phyloP scores from a whole-genome alignment of 2,888 invertebrate genomes.

The Scaptomyza parva region DNA sequence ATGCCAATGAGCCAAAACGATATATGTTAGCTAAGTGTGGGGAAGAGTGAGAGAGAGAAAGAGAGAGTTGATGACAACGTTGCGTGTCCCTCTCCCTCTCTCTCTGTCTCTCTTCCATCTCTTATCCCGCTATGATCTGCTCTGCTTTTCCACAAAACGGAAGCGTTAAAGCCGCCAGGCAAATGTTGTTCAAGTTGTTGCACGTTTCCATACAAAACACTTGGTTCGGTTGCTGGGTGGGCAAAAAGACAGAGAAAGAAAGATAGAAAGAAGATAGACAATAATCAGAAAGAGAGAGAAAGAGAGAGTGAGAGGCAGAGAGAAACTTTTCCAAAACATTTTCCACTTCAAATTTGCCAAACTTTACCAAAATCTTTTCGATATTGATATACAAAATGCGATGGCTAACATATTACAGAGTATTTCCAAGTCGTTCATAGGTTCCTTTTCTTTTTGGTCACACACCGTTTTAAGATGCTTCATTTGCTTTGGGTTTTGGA shows the following conservation, averaged over 20 bases:
- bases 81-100: slow-evolving; percentile 49
- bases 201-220: slow-evolving; percentile 22
- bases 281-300: neutral
- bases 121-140: neutral
- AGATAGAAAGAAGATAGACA: neutral
- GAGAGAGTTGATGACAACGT: slow-evolving; percentile 52
- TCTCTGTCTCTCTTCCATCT: neutral
- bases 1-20: slow-evolving; percentile 70
- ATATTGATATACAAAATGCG: too few species aligned
- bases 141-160: slow-evolving; percentile 30
- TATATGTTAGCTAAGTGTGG: slow-evolving; percentile 36
- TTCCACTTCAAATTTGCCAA: too few species aligned
- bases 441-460: slow-evolving; percentile 16
- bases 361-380: too few species aligned
- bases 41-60: neutral
- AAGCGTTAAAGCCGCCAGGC: slow-evolving; percentile 44
- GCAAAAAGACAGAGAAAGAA: neutral
- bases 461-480: slow-evolving; percentile 43
- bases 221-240: slow-evolving; percentile 34
- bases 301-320: neutral
- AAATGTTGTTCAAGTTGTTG: slow-evolving; percentile 9
- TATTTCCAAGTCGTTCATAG: slow-evolving; percentile 13
- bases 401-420: slow-evolving; percentile 7
- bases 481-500: slow-evolving; percentile 32
- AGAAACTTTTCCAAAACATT: too few species aligned